A percentile compares a stretch with the other conserved stretches of the same genome.
Conservation (phyloP, 2,797 vertebrate species). For the Tenualosa ilisha region DNA sequence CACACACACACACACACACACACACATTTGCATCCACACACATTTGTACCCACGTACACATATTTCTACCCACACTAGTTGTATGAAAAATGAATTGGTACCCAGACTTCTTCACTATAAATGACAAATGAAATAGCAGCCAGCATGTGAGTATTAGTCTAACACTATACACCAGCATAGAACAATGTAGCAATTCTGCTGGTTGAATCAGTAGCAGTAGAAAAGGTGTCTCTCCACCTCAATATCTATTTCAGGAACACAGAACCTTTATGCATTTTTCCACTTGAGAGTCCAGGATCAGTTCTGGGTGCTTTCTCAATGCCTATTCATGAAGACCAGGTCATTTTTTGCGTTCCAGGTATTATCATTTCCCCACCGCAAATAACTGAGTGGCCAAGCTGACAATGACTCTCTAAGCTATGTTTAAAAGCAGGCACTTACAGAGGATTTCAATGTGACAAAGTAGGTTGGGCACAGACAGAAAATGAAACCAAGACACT, state of each 20-base stretch:
- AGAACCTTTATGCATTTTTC: neutral
- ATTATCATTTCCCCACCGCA: neutral
- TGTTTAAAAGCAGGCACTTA: neutral
- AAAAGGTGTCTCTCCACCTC: neutral
- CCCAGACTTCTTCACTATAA: neutral
- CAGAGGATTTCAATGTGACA: slow-evolving; percentile 5
- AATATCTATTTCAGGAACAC: neutral
- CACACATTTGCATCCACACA: neutral
- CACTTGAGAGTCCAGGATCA: neutral
- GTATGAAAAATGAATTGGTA: neutral
- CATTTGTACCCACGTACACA: neutral
- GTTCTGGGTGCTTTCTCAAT: neutral
- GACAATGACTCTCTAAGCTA: neutral
- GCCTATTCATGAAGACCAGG: neutral
- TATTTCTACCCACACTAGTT: too few species aligned
- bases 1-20: neutral
- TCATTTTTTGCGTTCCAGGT: neutral
- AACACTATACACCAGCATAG: neutral
- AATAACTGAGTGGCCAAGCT: neutral
- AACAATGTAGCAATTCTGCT: neutral
- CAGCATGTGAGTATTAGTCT: neutral
- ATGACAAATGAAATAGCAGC: neutral
- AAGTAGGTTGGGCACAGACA: too few species aligned
- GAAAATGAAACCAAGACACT: too few species aligned
- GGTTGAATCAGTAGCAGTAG: neutral